Evolutionary conservation across 2,888 invertebrate genomes (phyloP), one percentile per base, ranked within the genome.

Genomic region (Drosophila niveifrons): DNA sequence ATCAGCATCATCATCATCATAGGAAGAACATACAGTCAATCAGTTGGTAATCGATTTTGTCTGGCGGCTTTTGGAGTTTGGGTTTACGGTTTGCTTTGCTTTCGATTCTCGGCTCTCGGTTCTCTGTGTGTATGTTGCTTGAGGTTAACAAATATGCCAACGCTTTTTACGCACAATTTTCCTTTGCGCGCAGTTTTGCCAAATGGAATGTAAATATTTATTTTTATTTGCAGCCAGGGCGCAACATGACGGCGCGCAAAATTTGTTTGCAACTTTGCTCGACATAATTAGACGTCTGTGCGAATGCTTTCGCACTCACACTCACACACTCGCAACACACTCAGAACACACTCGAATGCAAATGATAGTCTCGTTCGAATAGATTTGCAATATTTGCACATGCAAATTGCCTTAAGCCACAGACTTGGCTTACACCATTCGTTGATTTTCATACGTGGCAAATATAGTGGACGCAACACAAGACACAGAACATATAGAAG

Each of bases 191-290:
- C 76, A 66, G 70, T 71, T 85, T 81, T 81, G 77, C 83, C 84
- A 88, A 86, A 86, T 86, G 88, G 89, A 86, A 86, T 88, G 87
- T 84, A 86, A 86, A 86, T 88, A 86, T 86, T 86, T 86, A 87
- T 88, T 86, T 86, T 88, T 88, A 88, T 84, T 88, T 84, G 81
- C 80, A 83, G 56, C 70, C 69, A 23, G 65, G 55, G n/a, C n/a
- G n/a, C 55, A 55, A 55, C 78, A 69, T 61, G 57, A 29, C 59
- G 50, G 46, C n/a, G 46, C 39, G 67, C 63, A 65, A 75, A 87
- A 81, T 81, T 83, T 83, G 78, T 83, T 86, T 84, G 79, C 74
- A 75, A 81, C 83, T 69, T 69, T 65, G 66, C 68, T 82, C 83
- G 71, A 79, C 88, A 84, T 84, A 84, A 88, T 84, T 84, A 84